A percentile compares a stretch with the other conserved stretches of the same genome.
These are phyloP conservation scores for Macrophya alboannulata DNA, from an alignment of 2,888 invertebrate genomes.

Conservation along the genomic window DNA sequence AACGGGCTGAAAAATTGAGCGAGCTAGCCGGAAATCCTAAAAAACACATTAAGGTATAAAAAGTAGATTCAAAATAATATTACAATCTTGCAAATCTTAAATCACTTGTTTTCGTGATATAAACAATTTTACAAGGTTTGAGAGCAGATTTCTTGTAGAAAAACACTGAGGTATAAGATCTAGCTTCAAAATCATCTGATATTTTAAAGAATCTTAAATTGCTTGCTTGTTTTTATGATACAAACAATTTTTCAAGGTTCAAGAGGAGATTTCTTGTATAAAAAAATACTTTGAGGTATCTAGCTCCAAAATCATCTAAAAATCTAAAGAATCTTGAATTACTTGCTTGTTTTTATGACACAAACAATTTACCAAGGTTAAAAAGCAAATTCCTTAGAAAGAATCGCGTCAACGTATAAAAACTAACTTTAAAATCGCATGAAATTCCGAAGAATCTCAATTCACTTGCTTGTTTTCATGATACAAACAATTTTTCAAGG, in stretches of 20 bases:
- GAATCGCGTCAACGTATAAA: constrained; percentile 87
- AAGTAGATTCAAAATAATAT: background rate
- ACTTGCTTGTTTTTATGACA: background rate
- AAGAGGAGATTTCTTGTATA: background rate
- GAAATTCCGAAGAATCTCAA: background rate
- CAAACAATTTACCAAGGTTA: background rate
- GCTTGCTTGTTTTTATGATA: background rate
- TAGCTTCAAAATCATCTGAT: too few species aligned
- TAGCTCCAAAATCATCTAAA: background rate
- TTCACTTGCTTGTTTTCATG: background rate
- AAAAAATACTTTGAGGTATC: background rate
- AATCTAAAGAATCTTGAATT: background rate
- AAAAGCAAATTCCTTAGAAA: constrained; percentile 67
- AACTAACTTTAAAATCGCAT: background rate
- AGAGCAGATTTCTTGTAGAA: background rate
- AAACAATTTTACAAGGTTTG: background rate
- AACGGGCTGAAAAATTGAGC: constrained; percentile 95
- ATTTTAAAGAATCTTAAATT: background rate
- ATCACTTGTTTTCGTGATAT: background rate
- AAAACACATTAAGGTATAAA: constrained; percentile 87
- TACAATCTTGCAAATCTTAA: background rate
- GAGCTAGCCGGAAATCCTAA: constrained; percentile 94
- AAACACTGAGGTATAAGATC: background rate
- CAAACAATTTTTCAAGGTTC: too few species aligned
- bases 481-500: background rate